Conservation (phyloP, 2,797 vertebrate genomes). For the Anguilla anguilla region DNA sequence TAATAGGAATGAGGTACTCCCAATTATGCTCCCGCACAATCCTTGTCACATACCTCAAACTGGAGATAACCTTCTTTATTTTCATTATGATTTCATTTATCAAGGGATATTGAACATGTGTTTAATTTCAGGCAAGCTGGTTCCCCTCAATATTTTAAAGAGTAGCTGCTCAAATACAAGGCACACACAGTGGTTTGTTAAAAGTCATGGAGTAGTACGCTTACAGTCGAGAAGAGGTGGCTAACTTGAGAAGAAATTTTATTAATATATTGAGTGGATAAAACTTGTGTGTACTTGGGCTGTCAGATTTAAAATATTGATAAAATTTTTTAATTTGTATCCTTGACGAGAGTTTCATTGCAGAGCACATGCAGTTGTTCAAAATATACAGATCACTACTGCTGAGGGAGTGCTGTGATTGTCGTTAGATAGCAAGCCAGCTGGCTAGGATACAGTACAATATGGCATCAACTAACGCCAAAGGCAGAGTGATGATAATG, state of each 20-base stretch:
- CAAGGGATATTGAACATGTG: neutral
- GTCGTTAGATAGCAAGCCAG: neutral
- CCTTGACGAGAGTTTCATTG: neutral
- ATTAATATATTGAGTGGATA: neutral
- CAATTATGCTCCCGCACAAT: conserved; percentile 15
- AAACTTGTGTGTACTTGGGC: neutral
- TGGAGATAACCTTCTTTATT: conserved; percentile 27
- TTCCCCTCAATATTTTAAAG: neutral
- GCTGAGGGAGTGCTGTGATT: neutral
- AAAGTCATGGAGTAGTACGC: neutral
- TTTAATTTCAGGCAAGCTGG: neutral
- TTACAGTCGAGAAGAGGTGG: neutral
- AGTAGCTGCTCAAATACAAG: neutral
- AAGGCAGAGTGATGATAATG: neutral
- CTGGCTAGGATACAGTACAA: neutral
- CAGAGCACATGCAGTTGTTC: neutral
- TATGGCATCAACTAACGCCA: conserved; percentile 1
- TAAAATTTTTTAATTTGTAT: neutral
- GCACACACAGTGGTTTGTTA: neutral
- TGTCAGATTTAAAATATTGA: neutral
- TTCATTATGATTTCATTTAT: conserved; percentile 24
- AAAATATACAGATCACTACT: neutral
- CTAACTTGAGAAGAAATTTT: neutral
- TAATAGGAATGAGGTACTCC: neutral
- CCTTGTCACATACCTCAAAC: conserved; percentile 16